Percentiles rank a stretch among this genome's conserved stretches.
These are phyloP conservation scores for Bimastos eiseni DNA, from an alignment of 2,888 invertebrate genomes.

Conservation along the genomic window DNA sequence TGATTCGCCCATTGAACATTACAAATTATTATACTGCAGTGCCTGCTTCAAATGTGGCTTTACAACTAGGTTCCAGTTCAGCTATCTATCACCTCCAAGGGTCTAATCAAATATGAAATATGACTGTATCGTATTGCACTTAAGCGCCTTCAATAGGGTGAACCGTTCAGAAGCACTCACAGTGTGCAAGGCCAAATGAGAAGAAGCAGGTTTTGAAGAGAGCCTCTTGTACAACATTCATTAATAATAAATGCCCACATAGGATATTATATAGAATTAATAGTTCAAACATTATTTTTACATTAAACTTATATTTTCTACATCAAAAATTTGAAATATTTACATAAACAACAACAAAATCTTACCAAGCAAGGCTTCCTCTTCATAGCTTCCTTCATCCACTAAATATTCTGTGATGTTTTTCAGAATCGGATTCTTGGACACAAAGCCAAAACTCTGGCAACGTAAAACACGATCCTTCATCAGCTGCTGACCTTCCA, in stretches of 20 bases:
- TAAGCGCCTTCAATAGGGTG: no score
- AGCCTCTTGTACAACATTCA: no score
- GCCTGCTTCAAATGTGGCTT: no score
- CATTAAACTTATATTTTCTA: background rate
- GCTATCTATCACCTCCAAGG: no score
- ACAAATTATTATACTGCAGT: background rate
- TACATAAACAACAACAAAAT: background rate
- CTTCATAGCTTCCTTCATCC: constrained; percentile 97
- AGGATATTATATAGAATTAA: background rate
- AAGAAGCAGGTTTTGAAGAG: no score
- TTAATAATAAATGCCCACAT: background rate
- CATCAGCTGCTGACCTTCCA: background rate
- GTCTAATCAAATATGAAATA: no score
- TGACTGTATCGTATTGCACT: no score
- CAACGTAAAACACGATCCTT: background rate
- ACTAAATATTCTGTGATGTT: constrained; percentile 97
- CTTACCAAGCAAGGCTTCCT: constrained; percentile 70
- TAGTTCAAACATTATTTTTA: background rate
- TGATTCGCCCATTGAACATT: background rate
- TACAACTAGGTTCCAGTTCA: no score
- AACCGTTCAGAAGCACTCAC: no score
- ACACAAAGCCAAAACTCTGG: constrained; percentile 51
- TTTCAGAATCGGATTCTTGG: constrained; percentile 84
- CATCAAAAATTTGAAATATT: background rate
- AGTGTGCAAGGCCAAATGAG: no score